These are phyloP conservation scores for Harmothoe impar DNA, from an alignment of 2,888 invertebrate genomes.

Conservation along the genomic window DNA sequence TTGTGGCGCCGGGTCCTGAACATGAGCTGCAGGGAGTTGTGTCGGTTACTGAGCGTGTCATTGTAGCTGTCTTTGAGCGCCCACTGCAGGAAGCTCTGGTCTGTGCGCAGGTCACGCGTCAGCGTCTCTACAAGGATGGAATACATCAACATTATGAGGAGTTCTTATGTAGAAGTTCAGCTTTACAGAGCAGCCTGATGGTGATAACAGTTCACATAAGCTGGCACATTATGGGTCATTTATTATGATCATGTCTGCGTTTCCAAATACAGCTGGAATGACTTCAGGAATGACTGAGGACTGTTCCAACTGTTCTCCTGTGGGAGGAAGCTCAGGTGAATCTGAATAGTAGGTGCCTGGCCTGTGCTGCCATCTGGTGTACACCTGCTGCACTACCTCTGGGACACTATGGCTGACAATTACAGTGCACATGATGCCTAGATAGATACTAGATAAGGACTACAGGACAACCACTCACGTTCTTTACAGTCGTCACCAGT, in stretches of 20 bases:
- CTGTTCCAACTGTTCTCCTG: background rate
- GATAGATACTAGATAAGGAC: background rate
- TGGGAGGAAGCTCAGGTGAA: background rate
- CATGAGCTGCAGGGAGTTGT: conserved; percentile 91
- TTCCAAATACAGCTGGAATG: too few species aligned
- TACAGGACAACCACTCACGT: conserved; percentile 72
- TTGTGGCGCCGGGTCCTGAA: conserved; percentile 96
- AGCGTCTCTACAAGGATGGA: conserved; percentile 75
- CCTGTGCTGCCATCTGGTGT: background rate
- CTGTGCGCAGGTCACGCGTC: conserved; percentile 91
- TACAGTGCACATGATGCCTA: too few species aligned
- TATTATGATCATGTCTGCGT: background rate
- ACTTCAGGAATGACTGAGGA: background rate
- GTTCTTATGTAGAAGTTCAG: too few species aligned
- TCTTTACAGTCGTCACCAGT: conserved; percentile 87
- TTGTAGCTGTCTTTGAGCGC: conserved; percentile 87
- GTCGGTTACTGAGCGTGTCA: conserved; percentile 70
- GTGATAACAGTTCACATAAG: too few species aligned
- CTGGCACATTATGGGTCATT: too few species aligned
- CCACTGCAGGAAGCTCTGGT: conserved; percentile 97
- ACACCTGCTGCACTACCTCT: background rate
- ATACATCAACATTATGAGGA: background rate
- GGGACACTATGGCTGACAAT: too few species aligned
- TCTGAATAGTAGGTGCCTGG: background rate
- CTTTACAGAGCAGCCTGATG: too few species aligned